phyloP scores from a whole-genome alignment of 2,888 invertebrate genomes.

The Syritta pipiens region DNA sequence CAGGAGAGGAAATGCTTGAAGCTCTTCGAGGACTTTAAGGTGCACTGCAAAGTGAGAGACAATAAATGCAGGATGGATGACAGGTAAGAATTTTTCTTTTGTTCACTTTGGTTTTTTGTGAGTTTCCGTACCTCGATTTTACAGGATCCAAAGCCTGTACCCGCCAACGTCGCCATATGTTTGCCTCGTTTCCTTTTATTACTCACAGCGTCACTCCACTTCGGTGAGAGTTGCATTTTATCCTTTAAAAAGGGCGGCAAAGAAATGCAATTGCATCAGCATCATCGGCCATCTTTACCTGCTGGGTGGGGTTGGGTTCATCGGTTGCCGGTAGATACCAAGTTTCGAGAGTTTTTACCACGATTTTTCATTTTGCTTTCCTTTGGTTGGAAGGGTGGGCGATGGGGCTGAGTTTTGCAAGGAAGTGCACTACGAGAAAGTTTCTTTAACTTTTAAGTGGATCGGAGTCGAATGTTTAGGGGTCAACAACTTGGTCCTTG shows the following conservation, averaged over 20 bases:
- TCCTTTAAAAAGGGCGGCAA: conserved; percentile 25
- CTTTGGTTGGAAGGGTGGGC: not conserved
- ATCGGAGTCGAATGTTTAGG: conserved; percentile 9
- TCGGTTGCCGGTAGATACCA: conserved; percentile 50
- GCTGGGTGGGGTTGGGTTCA: conserved; percentile 34
- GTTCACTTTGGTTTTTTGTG: not conserved
- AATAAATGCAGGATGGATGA: conserved; percentile 94
- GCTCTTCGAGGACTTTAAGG: conserved; percentile 91
- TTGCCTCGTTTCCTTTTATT: conserved; percentile 23
- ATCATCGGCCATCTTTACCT: conserved; percentile 40
- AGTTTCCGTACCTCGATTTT: conserved; percentile 1
- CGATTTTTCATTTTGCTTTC: conserved; percentile 25
- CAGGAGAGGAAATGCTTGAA: conserved; percentile 89
- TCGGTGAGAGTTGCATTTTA: conserved; percentile 1
- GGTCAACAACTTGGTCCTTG: conserved; percentile 23
- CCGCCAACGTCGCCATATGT: conserved; percentile 21
- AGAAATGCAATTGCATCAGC: conserved; percentile 48
- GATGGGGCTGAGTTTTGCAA: not conserved
- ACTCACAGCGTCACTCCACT: conserved; percentile 18
- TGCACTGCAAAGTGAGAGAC: conserved; percentile 91
- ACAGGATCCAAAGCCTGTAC: too few relatives aligned
- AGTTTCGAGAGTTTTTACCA: conserved; percentile 39
- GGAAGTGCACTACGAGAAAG: conserved; percentile 27
- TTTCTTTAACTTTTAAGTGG: conserved; percentile 26
- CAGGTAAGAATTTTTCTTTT: conserved; percentile 82